Evolutionary conservation across 2,888 invertebrate genomes (phyloP).

Genomic region (Troilus luridus): DNA sequence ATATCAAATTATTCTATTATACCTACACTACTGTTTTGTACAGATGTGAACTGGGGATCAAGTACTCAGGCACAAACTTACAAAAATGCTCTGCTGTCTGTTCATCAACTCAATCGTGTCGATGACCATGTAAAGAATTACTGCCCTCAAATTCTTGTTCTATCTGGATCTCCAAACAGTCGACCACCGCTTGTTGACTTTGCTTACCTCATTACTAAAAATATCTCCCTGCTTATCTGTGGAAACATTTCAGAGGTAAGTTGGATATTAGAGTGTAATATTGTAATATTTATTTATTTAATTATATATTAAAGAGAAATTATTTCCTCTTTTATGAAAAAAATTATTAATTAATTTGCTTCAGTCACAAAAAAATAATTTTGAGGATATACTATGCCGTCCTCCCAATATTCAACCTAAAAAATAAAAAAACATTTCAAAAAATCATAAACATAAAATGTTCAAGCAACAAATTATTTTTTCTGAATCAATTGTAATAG

Average conservation of each 20-base stretch:
- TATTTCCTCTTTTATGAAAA: background rate
- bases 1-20: background rate
- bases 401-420: too few relatives aligned
- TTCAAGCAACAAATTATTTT: too few relatives aligned
- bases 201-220: constrained; percentile 92
- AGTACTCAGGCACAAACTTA: constrained; percentile 98
- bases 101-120: constrained; percentile 89
- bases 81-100: constrained; percentile 89
- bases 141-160: constrained; percentile 84
- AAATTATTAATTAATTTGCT: background rate
- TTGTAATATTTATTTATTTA: background rate
- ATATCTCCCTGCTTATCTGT: constrained; percentile 91
- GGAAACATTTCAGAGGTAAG: constrained; percentile 89
- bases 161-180: constrained; percentile 90
- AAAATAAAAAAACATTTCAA: too few relatives aligned
- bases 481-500: too few relatives aligned
- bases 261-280: background rate
- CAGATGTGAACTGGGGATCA: constrained; percentile 98
- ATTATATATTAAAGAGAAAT: background rate
- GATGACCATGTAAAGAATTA: constrained; percentile 99
- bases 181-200: constrained; percentile 93
- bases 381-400: too few relatives aligned
- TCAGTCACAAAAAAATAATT: too few relatives aligned
- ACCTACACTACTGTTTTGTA: constrained; percentile 62
- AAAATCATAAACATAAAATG: too few relatives aligned